Conservation (phyloP, 2,113 vertebrate species). For the Gnathonemus echidnorhynchus region DNA sequence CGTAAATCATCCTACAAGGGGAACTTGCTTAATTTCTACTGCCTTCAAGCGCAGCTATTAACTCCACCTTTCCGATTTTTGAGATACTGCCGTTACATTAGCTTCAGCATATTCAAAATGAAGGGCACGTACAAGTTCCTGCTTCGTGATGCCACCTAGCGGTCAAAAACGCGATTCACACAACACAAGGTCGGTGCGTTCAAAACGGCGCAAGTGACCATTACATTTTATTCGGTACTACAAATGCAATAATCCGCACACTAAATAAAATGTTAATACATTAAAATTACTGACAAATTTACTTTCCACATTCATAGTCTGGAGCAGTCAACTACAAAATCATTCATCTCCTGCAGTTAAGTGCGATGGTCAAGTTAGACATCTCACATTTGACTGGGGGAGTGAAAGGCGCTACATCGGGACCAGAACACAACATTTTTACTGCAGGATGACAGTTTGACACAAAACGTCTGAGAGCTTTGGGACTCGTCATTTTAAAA, state of each 20-base stretch:
- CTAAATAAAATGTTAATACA: slow-evolving; percentile 6
- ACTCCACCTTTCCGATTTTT: neutral
- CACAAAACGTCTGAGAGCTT: neutral
- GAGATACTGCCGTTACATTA: neutral
- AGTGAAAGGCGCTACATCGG: neutral
- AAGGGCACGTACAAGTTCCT: neutral
- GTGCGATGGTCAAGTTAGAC: neutral
- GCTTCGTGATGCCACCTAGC: neutral
- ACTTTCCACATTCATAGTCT: neutral
- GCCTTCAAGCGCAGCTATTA: neutral
- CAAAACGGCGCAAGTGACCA: neutral
- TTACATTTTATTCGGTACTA: slow-evolving; percentile 11
- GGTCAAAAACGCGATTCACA: neutral
- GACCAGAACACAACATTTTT: slow-evolving; percentile 3
- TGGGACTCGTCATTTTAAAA: neutral
- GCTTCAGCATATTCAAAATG: neutral
- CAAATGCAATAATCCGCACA: neutral
- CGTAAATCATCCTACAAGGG: neutral
- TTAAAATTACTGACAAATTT: neutral
- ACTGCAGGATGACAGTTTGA: neutral
- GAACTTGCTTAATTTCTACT: neutral
- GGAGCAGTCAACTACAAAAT: neutral
- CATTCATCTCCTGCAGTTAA: neutral
- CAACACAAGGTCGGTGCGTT: neutral
- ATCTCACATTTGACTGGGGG: neutral